Evolutionary conservation across 2,113 vertebrate species (phyloP).

Genomic region (Malaclemys terrapin): DNA sequence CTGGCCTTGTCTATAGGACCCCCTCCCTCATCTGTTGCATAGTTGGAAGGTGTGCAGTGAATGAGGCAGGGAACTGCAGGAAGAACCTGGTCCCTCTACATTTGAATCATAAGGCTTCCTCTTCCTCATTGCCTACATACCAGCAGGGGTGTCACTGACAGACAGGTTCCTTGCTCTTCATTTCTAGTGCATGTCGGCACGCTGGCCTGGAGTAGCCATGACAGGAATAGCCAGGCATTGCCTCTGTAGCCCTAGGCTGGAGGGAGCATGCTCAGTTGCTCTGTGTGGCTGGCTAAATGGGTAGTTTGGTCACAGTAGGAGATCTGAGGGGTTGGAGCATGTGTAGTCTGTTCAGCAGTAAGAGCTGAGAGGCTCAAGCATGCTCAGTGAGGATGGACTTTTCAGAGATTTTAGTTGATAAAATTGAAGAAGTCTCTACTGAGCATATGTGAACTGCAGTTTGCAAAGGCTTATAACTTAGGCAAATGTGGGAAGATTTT

Average conservation of each 20-base stretch:
- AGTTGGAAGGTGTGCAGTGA: background rate
- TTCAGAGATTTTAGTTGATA: conserved; percentile 19
- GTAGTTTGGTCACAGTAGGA: background rate
- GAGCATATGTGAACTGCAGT: conserved; percentile 6
- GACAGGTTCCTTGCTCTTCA: background rate
- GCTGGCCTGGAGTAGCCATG: background rate
- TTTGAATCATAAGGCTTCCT: background rate
- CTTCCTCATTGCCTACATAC: background rate
- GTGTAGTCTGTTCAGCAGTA: background rate
- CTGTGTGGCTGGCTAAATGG: background rate
- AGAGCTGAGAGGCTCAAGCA: background rate
- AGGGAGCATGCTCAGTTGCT: background rate
- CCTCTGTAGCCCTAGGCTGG: background rate
- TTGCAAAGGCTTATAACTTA: conserved; percentile 8
- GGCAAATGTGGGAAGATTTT: background rate
- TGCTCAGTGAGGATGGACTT: background rate
- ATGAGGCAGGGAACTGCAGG: background rate
- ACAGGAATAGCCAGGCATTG: background rate
- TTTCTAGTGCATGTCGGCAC: background rate
- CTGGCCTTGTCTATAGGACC: background rate
- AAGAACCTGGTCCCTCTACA: background rate
- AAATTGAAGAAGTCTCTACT: conserved; percentile 19
- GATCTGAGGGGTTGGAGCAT: background rate
- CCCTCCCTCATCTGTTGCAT: background rate
- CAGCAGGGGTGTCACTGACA: background rate